Percentiles rank a stretch among this genome's conserved stretches.
Conservation (phyloP, 2,797 vertebrate genomes). For the Tadarida brasiliensis region DNA sequence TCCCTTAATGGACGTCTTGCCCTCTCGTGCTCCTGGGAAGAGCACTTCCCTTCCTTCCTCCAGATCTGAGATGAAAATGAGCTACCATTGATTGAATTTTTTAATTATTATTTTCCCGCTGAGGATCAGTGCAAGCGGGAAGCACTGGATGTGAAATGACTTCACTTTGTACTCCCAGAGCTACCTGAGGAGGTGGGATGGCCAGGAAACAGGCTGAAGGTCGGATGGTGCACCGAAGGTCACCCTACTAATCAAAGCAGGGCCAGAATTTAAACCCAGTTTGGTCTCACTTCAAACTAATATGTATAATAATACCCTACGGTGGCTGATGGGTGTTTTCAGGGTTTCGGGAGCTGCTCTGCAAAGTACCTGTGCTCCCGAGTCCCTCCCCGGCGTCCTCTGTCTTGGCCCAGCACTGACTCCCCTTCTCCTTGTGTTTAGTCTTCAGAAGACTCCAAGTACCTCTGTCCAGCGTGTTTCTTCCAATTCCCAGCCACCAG, state of each 20-base stretch:
- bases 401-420: accelerated
- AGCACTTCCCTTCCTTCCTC: background rate
- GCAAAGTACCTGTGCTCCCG: too few relatives aligned
- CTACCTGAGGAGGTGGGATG: background rate
- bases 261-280: background rate
- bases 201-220: background rate
- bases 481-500: background rate
- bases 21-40: too few relatives aligned
- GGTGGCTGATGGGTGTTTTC: background rate
- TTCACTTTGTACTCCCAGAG: background rate
- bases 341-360: background rate
- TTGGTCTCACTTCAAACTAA: background rate
- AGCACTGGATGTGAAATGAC: background rate
- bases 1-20: accelerated
- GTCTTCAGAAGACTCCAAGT: too few relatives aligned
- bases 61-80: background rate
- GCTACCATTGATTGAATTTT: background rate
- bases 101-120: background rate
- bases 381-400: background rate
- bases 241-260: background rate
- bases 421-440: background rate
- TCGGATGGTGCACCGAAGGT: background rate
- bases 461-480: background rate
- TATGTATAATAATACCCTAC: accelerated
- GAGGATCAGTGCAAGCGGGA: background rate